Evolutionary conservation across 2,888 invertebrate species (phyloP).

Genomic region (Synanthedon tipuliformis): DNA sequence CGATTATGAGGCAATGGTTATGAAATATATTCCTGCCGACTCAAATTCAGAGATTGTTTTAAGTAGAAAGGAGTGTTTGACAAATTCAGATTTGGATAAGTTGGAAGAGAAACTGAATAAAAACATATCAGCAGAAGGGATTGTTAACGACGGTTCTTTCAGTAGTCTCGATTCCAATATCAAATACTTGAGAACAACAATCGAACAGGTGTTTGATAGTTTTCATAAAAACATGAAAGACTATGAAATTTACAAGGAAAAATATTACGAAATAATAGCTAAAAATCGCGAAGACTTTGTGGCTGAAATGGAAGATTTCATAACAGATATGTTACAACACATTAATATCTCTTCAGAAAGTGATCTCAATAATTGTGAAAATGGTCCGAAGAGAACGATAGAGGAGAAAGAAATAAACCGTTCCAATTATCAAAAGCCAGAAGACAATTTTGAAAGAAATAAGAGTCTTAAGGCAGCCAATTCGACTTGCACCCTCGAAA

Average conservation of each 20-base stretch:
- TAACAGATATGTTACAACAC: constrained; percentile 48
- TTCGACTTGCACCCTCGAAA: constrained; percentile 16
- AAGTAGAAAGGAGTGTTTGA: constrained; percentile 10
- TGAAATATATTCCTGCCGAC: constrained; percentile 26
- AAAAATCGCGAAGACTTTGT: constrained; percentile 36
- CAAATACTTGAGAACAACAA: constrained; percentile 44
- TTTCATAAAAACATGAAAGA: constrained; percentile 44
- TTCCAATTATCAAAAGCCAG: not conserved
- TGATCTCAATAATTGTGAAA: not conserved
- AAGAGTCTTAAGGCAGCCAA: not conserved
- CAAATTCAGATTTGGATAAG: constrained; percentile 40
- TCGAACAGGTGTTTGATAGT: constrained; percentile 48
- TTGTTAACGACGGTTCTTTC: constrained; percentile 26
- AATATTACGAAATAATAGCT: constrained; percentile 41
- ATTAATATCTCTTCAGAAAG: constrained; percentile 35
- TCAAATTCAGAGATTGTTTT: not conserved
- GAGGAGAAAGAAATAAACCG: not conserved
- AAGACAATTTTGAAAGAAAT: too few relatives aligned
- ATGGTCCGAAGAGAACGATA: constrained; percentile 5
- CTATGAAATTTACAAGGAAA: constrained; percentile 43
- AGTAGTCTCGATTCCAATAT: constrained; percentile 43
- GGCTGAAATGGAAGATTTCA: constrained; percentile 47
- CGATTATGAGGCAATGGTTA: constrained; percentile 41
- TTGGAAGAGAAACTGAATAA: constrained; percentile 35
- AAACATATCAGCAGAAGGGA: constrained; percentile 37